A percentile compares a stretch with the other conserved stretches of the same genome.
Conservation (phyloP, 2,888 invertebrate genomes). For the Dicranocentrus wangi region DNA sequence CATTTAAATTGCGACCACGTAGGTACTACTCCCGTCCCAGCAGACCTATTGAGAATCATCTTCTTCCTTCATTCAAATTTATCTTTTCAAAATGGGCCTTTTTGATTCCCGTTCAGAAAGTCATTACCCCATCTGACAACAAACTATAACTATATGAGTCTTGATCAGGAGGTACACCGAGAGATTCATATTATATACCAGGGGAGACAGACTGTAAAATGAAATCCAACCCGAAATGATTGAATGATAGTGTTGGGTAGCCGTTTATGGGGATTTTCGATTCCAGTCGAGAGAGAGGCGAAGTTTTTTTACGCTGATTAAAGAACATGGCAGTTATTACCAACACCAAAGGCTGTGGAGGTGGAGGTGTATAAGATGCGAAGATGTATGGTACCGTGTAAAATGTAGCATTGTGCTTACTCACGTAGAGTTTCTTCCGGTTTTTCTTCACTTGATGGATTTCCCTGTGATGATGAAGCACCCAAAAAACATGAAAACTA, state of each 20-base stretch:
- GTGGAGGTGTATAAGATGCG: neutral
- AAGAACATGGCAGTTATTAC: too few relatives aligned
- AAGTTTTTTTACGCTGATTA: neutral
- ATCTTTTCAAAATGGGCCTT: slow-evolving; percentile 14
- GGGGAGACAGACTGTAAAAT: slow-evolving; percentile 19
- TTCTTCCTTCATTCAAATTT: neutral
- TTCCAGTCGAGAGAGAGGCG: slow-evolving; percentile 6
- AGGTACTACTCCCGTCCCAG: too few relatives aligned
- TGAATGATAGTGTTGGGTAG: neutral
- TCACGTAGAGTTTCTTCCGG: neutral
- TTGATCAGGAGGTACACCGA: too few relatives aligned
- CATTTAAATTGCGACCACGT: neutral
- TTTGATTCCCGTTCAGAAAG: slow-evolving; percentile 13
- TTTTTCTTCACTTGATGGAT: neutral
- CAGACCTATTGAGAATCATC: neutral
- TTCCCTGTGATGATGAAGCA: neutral
- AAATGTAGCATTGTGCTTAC: neutral
- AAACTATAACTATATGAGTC: neutral
- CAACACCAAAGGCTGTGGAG: too few relatives aligned
- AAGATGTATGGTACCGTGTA: neutral
- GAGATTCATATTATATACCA: too few relatives aligned
- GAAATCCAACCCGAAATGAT: neutral
- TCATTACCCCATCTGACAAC: slow-evolving; percentile 34
- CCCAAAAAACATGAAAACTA: neutral
- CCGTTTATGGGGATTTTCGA: neutral